Conservation (phyloP, 2,113 vertebrate species). For the Amia ocellicauda region DNA sequence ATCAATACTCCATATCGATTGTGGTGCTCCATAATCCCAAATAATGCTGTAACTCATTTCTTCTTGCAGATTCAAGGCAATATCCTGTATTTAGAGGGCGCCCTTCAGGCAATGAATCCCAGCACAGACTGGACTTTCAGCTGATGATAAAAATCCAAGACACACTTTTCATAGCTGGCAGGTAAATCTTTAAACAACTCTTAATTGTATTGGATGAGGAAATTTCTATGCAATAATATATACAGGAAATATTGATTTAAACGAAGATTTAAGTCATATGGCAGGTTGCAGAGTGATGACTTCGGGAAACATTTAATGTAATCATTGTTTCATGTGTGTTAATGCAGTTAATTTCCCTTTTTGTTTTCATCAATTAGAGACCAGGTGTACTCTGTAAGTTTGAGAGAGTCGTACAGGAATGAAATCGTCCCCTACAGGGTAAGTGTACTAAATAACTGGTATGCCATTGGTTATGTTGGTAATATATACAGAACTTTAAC, state of each 20-base stretch:
- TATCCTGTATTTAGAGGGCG: conserved; percentile 98
- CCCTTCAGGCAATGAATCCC: conserved; percentile 95
- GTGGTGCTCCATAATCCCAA: conserved; percentile 70
- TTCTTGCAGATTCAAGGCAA: conserved; percentile 86
- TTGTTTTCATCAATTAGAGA: conserved; percentile 77
- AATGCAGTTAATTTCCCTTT: too few species aligned
- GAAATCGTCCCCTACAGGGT: conserved; percentile 94
- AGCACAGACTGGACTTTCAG: conserved; percentile 98
- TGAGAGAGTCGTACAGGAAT: conserved; percentile 88
- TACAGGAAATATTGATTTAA: conserved; percentile 47
- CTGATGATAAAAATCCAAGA: conserved; percentile 98
- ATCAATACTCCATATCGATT: conserved; percentile 74
- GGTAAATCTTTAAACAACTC: conserved; percentile 80
- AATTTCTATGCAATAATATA: conserved; percentile 52
- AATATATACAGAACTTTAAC: too few species aligned
- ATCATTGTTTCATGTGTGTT: conserved; percentile 7
- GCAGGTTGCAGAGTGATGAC: conserved; percentile 41
- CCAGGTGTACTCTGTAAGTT: conserved; percentile 96
- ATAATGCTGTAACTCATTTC: conserved; percentile 71
- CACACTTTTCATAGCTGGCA: conserved; percentile 98
- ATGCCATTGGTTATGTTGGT: too few species aligned
- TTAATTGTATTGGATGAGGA: conserved; percentile 80
- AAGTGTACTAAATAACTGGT: conserved; percentile 54
- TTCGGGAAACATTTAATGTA: conserved; percentile 41
- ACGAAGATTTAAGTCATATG: conserved; percentile 40